phyloP scores from a whole-genome alignment of 2,113 vertebrate species.

The Capra hircus region DNA sequence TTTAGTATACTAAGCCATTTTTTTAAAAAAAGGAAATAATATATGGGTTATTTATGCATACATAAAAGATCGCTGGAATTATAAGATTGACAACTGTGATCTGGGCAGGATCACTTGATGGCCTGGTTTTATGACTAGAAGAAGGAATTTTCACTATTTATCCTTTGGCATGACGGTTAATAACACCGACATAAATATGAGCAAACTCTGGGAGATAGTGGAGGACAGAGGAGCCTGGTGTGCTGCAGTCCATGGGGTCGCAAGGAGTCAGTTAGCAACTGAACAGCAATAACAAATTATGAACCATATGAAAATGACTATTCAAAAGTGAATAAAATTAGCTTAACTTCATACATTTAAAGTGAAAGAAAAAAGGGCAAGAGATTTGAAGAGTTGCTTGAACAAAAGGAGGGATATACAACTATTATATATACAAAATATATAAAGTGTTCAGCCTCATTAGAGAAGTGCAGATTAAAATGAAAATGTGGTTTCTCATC shows the following conservation, averaged over 20 bases:
- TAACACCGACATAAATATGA: background rate
- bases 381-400: background rate
- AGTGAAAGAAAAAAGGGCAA: background rate
- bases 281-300: background rate
- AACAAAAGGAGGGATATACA: background rate
- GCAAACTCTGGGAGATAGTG: background rate
- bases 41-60: background rate
- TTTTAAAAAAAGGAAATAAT: background rate
- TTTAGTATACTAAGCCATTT: background rate
- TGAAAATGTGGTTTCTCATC: background rate
- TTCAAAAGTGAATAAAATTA: background rate
- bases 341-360: background rate
- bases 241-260: background rate
- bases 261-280: background rate
- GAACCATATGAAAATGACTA: background rate
- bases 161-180: background rate
- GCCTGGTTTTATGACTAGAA: background rate
- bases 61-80: background rate
- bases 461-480: background rate
- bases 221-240: background rate
- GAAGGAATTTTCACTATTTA: background rate
- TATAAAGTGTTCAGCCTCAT: background rate
- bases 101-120: background rate
- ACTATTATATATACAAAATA: background rate
- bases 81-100: background rate